Percentiles rank a stretch among this genome's conserved stretches.
These are phyloP conservation scores for Scaptomyza montana DNA, from an alignment of 1,140 invertebrate species.

Conservation along the genomic window DNA sequence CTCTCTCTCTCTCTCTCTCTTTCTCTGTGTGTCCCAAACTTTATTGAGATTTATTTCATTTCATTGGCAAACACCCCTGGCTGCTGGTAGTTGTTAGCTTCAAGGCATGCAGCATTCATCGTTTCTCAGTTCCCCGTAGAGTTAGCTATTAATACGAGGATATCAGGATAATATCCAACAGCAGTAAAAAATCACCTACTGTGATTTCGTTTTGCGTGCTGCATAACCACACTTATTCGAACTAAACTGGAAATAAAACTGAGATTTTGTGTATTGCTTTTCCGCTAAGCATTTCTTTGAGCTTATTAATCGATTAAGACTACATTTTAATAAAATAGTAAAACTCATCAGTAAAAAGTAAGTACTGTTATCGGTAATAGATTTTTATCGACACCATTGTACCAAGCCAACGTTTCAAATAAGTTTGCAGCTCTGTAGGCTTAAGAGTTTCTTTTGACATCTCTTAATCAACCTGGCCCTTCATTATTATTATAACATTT, in stretches of 20 bases:
- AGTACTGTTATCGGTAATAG: too few relatives aligned
- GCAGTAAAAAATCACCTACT: neutral
- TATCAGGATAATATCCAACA: constrained; percentile 2
- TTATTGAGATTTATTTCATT: constrained; percentile 79
- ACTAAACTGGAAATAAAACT: neutral
- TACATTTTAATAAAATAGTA: neutral
- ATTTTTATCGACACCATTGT: too few relatives aligned
- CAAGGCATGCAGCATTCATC: neutral
- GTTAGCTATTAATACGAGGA: constrained; percentile 3
- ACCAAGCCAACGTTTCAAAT: too few relatives aligned
- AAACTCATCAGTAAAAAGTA: too few relatives aligned
- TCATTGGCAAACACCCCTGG: constrained; percentile 50
- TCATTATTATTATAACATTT: too few relatives aligned
- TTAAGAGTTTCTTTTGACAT: too few relatives aligned
- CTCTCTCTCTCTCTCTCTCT: constrained; percentile 36
- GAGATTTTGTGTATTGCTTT: neutral
- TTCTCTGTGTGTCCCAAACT: constrained; percentile 44
- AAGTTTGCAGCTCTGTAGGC: too few relatives aligned
- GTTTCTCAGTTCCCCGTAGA: constrained; percentile 24
- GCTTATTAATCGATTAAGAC: neutral
- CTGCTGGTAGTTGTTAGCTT: neutral
- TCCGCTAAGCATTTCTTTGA: too few relatives aligned
- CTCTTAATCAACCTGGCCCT: too few relatives aligned
- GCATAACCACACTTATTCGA: neutral
- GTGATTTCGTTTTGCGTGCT: neutral